Base-by-base conservation (phyloP, 53 echinoderm and acorn worm species). In the Temnopleurus reevesii region DNA sequence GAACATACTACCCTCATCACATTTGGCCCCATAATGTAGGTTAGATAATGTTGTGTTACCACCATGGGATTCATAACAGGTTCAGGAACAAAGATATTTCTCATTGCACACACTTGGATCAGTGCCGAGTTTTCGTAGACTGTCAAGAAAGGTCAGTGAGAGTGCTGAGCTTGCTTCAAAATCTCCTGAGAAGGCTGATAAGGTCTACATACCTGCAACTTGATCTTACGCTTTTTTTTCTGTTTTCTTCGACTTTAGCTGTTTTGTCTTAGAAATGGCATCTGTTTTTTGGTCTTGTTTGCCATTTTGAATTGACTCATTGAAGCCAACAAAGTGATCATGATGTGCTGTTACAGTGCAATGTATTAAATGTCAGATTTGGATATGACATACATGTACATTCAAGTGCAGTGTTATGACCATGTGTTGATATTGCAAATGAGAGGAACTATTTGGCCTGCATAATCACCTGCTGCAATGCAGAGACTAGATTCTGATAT, bases 191-290 rank as follows among this genome's bases (percentile, higher is more conserved):
- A 87, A 49, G 88, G 60, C 43, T 35, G 85, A 85, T 85, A 59
- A 85, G 61, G 61, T 85, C 60, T 85, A 85, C 31, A n/a, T n/a
- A n/a, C n/a, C 60, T 60, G 60, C 85, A 85, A 85, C 60, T 58
- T 59, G 85, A 85, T 85, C 85, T 28, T 46, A n/a, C 55, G 49
- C 46, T 47, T 17, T 46, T 12, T 19, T 55, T 34, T 55, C 54
- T 51, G 17, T 55, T 31, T 83, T 55, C n/a, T 83, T 54, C 29
- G 21, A 51, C 35, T 35, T 21, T 47, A 34, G 24, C 35, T 0
- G 26, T 83, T 46, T 46, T 76, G 36, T 24, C 47, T 79, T 76
- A 27, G 8, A 59, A 21, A 59, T 59, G 65, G n/a, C n/a, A n/a
- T n/a, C n/a, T n/a, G n/a, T n/a, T n/a, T n/a, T n/a, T n/a, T n/a